Conservation (phyloP, 2,113 vertebrate species). For the Odocoileus virginianus region DNA sequence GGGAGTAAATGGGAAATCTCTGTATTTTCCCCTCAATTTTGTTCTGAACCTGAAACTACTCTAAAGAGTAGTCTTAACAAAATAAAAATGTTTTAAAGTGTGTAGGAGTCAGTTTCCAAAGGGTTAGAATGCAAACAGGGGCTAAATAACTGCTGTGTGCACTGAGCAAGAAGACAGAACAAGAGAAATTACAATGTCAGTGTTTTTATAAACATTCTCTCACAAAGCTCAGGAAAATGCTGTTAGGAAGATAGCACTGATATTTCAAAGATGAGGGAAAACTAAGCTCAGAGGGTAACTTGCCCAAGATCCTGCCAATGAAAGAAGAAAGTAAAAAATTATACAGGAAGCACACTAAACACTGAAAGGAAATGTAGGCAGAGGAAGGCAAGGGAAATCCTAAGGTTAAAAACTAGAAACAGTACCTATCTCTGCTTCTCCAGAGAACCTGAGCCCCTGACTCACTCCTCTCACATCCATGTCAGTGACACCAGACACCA, state of each 20-base stretch:
- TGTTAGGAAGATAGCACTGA: not conserved
- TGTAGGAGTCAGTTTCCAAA: not conserved
- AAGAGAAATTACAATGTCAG: not conserved
- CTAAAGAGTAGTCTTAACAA: not conserved
- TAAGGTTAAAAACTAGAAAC: not conserved
- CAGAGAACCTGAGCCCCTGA: not conserved
- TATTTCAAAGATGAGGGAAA: not conserved
- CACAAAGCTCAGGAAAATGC: not conserved
- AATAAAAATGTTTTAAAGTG: not conserved
- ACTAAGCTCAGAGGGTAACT: not conserved
- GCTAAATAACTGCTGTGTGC: not conserved
- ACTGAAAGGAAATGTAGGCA: not conserved
- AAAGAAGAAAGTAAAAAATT: not conserved
- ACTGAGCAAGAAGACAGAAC: not conserved
- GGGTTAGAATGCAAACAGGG: not conserved
- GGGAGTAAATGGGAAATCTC: not conserved
- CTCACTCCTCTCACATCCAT: not conserved
- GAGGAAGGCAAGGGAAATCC: not conserved
- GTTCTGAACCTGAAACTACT: not conserved
- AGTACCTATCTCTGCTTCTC: not conserved
- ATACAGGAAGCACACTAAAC: not conserved
- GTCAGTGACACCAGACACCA: rapidly evolving
- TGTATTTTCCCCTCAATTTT: not conserved
- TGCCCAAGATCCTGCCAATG: not conserved
- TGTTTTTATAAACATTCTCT: not conserved